A percentile compares a stretch with the other conserved stretches of the same genome.
Evolutionary conservation across 2,888 invertebrate species (phyloP).

Genomic region (Drosophila paramelanica): DNA sequence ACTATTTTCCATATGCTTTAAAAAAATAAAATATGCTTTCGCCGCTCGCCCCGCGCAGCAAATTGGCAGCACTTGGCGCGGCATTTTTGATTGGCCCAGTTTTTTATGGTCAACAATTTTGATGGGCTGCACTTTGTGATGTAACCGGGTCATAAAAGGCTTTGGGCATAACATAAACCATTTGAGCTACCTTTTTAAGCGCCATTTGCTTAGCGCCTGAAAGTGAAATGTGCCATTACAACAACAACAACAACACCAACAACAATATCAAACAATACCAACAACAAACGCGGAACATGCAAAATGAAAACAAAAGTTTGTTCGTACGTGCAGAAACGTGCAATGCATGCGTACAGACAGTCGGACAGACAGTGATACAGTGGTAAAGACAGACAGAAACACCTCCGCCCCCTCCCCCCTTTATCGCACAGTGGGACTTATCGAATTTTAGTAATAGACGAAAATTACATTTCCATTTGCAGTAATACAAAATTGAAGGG

Average conservation of each 20-base stretch:
- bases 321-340: constrained; percentile 63
- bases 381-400: not conserved
- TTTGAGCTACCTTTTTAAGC: constrained; percentile 12
- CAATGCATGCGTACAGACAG: constrained; percentile 55
- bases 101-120: constrained; percentile 15
- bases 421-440: constrained; percentile 7
- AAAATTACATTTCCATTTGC: too few species aligned
- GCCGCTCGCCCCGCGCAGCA: constrained; percentile 20
- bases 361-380: not conserved
- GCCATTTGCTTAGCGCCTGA: constrained; percentile 32
- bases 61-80: constrained; percentile 27
- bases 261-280: not conserved
- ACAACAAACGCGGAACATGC: constrained; percentile 33
- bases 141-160: constrained; percentile 50
- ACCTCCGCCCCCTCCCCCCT: not conserved
- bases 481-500: too few species aligned
- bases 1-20: not conserved
- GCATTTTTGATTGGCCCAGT: constrained; percentile 46
- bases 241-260: constrained; percentile 20
- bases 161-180: constrained; percentile 24
- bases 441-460: too few species aligned
- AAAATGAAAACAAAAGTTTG: constrained; percentile 64
- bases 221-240: constrained; percentile 68
- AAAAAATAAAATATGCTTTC: constrained; percentile 46
- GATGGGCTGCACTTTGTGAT: constrained; percentile 41